A percentile compares a stretch with the other conserved stretches of the same genome.
These are phyloP conservation scores for Nansenia antarctica DNA, from an alignment of 2,113 vertebrate species.

Conservation along the genomic window DNA sequence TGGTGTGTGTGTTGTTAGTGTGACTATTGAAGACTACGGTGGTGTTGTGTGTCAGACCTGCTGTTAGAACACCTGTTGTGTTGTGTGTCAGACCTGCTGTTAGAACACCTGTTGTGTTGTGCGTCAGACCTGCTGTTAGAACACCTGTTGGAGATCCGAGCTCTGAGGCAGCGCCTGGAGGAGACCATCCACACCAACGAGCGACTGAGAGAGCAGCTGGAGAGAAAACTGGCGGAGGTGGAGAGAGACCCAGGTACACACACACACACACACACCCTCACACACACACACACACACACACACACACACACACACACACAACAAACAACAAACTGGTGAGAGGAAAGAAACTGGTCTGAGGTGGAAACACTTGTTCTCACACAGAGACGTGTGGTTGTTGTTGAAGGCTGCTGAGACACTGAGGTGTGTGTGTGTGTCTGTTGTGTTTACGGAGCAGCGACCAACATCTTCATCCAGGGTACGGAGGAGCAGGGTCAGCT, in stretches of 20 bases:
- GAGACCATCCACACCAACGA: slow-evolving; percentile 93
- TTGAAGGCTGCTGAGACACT: no score
- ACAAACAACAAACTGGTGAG: neutral
- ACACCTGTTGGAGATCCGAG: slow-evolving; percentile 91
- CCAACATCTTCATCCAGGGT: slow-evolving; percentile 83
- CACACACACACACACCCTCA: no score
- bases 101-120: no score
- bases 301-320: no score
- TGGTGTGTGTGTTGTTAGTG: no score
- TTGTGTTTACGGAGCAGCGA: slow-evolving; percentile 72
- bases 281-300: no score
- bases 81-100: no score
- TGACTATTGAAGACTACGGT: slow-evolving; percentile 81
- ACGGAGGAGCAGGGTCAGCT: slow-evolving; percentile 84
- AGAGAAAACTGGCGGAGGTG: slow-evolving; percentile 79
- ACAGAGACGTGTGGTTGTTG: no score
- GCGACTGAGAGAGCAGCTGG: slow-evolving; percentile 86
- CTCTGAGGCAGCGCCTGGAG: slow-evolving; percentile 85
- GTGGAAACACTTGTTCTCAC: no score
- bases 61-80: no score
- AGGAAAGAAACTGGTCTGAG: no score
- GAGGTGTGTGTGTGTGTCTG: neutral
- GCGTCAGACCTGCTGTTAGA: no score
- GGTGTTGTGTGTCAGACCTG: slow-evolving; percentile 90
- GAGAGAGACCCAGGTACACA: slow-evolving; percentile 81